Evolutionary conservation across 2,113 vertebrate genomes (phyloP).

Genomic region (Pycnonotus jocosus): DNA sequence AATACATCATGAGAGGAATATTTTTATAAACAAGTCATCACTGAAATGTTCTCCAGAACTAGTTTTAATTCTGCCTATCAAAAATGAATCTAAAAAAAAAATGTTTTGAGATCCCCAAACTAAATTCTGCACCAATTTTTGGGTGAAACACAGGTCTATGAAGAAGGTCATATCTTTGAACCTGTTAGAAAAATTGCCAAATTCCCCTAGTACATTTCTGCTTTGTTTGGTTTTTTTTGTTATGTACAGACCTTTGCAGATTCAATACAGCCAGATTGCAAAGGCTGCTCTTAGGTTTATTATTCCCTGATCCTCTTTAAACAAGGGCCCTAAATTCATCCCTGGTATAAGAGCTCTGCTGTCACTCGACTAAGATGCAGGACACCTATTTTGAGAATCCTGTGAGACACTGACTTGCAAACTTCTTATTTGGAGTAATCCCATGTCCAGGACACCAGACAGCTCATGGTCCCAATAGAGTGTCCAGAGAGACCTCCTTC

Average conservation of each 20-base stretch:
- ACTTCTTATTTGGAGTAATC: background rate
- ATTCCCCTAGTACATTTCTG: background rate
- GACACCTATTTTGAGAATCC: background rate
- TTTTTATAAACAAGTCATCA: background rate
- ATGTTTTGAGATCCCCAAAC: background rate
- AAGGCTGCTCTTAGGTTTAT: conserved; percentile 31
- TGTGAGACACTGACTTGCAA: background rate
- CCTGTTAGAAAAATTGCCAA: background rate
- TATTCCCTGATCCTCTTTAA: conserved; percentile 44
- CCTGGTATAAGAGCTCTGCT: background rate
- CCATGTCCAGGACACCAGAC: background rate
- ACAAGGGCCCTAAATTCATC: background rate
- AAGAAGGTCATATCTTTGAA: background rate
- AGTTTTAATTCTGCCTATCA: background rate
- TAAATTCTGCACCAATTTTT: background rate
- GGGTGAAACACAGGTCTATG: background rate
- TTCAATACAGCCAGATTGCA: background rate
- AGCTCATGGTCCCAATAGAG: background rate
- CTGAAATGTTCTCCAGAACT: background rate
- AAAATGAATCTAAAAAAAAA: background rate
- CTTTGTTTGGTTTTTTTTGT: background rate
- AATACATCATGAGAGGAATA: background rate
- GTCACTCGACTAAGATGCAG: background rate
- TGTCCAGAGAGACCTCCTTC: background rate
- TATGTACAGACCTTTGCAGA: background rate